Conservation (phyloP, 2,888 invertebrate genomes). For the Orgyia antiqua region DNA sequence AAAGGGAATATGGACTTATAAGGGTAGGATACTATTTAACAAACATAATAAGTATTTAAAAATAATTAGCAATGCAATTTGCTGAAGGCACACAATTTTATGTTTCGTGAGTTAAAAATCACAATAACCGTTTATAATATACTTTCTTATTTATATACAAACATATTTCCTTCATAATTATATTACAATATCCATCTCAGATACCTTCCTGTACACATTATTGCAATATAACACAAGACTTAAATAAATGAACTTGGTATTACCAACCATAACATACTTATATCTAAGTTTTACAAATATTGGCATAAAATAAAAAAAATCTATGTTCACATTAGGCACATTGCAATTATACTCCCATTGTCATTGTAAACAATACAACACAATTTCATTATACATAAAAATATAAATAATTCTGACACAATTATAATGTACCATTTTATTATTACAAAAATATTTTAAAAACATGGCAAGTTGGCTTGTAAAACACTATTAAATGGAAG, state of each 20-base stretch:
- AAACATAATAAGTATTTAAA: slow-evolving; percentile 16
- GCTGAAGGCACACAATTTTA: slow-evolving; percentile 38
- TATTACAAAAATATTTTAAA: slow-evolving; percentile 33
- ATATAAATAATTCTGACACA: slow-evolving; percentile 35
- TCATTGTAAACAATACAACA: slow-evolving; percentile 26
- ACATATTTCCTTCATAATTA: slow-evolving; percentile 21
- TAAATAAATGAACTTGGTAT: slow-evolving; percentile 27
- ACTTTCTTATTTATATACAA: slow-evolving; percentile 33
- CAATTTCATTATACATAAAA: slow-evolving; percentile 31
- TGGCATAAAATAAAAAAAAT: slow-evolving; percentile 45
- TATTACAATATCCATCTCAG: slow-evolving; percentile 24
- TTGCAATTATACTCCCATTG: slow-evolving; percentile 32
- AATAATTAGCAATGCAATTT: slow-evolving; percentile 33
- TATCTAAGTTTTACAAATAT: slow-evolving; percentile 35
- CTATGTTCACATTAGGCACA: slow-evolving; percentile 43
- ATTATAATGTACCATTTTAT: slow-evolving; percentile 39
- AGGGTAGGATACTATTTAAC: slow-evolving; percentile 28
- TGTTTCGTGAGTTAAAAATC: slow-evolving; percentile 26
- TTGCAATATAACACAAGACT: slow-evolving; percentile 27
- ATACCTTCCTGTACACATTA: slow-evolving; percentile 34
- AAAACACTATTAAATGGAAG: slow-evolving; percentile 18
- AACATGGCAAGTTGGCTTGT: slow-evolving; percentile 40
- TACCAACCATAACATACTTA: slow-evolving; percentile 34
- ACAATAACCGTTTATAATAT: slow-evolving; percentile 24
- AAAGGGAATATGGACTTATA: slow-evolving; percentile 37